A percentile compares a stretch with the other conserved stretches of the same genome.
Evolutionary conservation across 2,113 vertebrate genomes (phyloP).

Genomic region (Murina feae): DNA sequence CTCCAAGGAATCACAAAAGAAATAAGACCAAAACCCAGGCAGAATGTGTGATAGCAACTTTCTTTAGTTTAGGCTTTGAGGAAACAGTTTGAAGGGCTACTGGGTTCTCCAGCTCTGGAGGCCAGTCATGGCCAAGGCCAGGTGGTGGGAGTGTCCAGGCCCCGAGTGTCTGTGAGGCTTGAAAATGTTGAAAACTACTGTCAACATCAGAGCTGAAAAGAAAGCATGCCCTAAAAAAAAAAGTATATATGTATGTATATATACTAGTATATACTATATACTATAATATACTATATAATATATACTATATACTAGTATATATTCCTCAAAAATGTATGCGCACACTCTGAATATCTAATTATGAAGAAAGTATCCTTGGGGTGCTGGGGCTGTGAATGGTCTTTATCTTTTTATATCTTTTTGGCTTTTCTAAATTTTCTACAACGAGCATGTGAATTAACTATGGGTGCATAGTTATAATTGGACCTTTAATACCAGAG

Average conservation of each 20-base stretch:
- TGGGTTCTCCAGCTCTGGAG: not conserved
- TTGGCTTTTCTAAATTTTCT: not conserved
- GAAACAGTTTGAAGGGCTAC: not conserved
- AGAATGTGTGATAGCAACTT: not conserved
- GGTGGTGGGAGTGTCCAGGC: rapidly evolving
- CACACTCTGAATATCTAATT: too few species aligned
- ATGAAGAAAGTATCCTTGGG: too few species aligned
- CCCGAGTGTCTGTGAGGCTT: not conserved
- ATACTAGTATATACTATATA: too few species aligned
- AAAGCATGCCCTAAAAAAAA: not conserved
- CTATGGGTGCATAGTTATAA: not conserved
- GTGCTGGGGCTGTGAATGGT: not conserved
- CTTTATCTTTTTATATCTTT: not conserved
- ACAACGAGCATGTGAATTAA: not conserved
- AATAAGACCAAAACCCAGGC: not conserved
- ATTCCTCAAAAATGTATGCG: too few species aligned
- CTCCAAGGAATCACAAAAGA: not conserved
- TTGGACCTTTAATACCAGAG: not conserved
- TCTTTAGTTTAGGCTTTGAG: not conserved
- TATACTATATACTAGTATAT: too few species aligned
- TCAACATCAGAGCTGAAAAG: not conserved
- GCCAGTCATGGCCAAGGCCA: not conserved
- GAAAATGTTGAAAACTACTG: not conserved
- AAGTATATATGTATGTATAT: not conserved
- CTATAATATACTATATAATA: too few species aligned